These are phyloP conservation scores for Bucco capensis DNA, from an alignment of 2,113 vertebrate species.

Conservation along the genomic window DNA sequence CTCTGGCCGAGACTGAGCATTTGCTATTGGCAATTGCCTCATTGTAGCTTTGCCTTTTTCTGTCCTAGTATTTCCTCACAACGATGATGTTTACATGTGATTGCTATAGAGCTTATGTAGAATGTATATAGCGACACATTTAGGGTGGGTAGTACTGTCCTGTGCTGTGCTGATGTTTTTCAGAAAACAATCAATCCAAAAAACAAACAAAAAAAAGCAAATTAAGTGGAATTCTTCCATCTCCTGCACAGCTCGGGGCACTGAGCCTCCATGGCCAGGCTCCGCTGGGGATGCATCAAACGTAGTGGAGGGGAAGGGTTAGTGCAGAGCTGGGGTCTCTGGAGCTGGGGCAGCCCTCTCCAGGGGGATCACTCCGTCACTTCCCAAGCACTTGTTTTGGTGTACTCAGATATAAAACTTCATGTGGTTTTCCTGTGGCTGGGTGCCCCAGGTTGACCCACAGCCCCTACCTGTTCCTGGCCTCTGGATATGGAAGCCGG, in stretches of 20 bases:
- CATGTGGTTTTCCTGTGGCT: not conserved
- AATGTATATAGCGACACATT: conserved; percentile 71
- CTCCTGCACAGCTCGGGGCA: conserved; percentile 56
- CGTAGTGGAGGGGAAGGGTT: conserved; percentile 56
- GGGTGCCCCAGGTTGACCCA: rapidly evolving
- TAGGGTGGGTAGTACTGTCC: conserved; percentile 73
- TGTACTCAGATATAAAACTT: not conserved
- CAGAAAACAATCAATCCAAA: conserved; percentile 62
- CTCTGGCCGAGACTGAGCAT: conserved; percentile 66
- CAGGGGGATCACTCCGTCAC: not conserved
- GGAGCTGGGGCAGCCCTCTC: not conserved
- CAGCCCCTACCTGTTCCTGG: not conserved
- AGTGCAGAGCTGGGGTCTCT: conserved; percentile 5
- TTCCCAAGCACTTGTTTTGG: not conserved
- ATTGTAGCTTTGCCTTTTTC: conserved; percentile 79
- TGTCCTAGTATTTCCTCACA: conserved; percentile 80
- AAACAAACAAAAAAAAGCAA: not conserved
- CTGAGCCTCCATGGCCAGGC: not conserved
- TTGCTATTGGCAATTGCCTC: conserved; percentile 77
- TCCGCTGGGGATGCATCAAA: conserved; percentile 78
- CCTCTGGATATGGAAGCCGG: not conserved
- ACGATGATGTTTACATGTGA: conserved; percentile 81
- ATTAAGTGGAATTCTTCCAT: conserved; percentile 81
- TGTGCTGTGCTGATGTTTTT: conserved; percentile 77
- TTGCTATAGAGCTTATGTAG: conserved; percentile 78